Evolutionary conservation across 37 sponge, comb jelly and placozoan species (phyloP).

Genomic region (Axinella damicornis): DNA sequence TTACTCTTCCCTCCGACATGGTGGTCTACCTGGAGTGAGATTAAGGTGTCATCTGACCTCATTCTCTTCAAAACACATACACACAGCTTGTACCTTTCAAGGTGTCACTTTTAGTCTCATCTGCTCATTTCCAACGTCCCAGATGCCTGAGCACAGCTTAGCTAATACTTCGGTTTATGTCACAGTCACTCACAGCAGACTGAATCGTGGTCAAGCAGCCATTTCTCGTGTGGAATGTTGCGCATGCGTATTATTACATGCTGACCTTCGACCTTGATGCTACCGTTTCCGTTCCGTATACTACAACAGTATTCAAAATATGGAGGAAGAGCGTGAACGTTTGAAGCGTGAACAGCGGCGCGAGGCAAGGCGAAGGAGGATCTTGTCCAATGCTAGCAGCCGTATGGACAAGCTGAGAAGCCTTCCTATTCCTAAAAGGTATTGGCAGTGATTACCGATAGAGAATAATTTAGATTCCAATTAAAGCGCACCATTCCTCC

Average conservation of each 20-base stretch:
- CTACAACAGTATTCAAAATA: neutral
- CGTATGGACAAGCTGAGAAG: conserved; percentile 47
- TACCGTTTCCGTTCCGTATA: no score
- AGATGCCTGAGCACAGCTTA: neutral
- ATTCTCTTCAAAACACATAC: no score
- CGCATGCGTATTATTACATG: conserved; percentile 50
- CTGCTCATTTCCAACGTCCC: neutral
- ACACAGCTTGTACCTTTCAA: neutral
- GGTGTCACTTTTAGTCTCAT: conserved; percentile 8
- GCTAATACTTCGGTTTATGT: neutral
- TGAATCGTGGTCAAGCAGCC: neutral
- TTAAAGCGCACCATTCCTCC: conserved; percentile 20
- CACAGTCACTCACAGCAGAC: neutral
- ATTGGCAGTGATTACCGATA: neutral
- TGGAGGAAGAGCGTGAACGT: neutral
- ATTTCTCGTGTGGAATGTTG: conserved; percentile 20
- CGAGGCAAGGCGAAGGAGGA: conserved; percentile 34
- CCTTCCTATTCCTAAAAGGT: conserved; percentile 7
- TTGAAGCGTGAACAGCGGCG: conserved; percentile 9
- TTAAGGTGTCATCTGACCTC: no score
- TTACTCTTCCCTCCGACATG: conserved; percentile 83
- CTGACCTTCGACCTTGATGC: neutral
- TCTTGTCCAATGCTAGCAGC: conserved; percentile 43
- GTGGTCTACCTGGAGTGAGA: neutral
- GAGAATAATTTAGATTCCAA: neutral